Conservation (phyloP, 2,113 vertebrate genomes). For the Theristicus caerulescens region DNA sequence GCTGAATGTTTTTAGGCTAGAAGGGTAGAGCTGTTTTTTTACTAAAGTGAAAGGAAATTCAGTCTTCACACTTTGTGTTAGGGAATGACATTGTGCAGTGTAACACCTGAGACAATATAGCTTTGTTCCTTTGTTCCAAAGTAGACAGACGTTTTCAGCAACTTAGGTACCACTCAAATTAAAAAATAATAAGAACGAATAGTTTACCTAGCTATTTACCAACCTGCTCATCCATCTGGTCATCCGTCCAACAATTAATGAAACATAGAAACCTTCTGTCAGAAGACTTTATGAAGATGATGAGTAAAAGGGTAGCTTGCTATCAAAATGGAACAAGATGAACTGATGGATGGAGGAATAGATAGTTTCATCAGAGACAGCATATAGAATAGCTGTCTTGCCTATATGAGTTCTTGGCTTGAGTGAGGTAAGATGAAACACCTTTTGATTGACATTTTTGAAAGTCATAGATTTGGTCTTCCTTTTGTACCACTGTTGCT, state of each 20-base stretch:
- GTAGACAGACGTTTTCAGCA: background rate
- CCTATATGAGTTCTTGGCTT: background rate
- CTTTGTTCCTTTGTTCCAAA: background rate
- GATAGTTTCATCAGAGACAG: background rate
- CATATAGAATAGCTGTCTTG: background rate
- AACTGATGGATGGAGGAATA: background rate
- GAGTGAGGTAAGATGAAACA: background rate
- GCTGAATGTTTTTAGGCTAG: background rate
- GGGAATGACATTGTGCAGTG: background rate
- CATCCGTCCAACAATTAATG: conserved; percentile 41
- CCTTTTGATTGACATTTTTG: background rate
- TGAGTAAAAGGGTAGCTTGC: conserved; percentile 12
- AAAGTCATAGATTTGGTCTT: background rate
- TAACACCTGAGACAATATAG: background rate
- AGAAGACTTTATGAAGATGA: conserved; percentile 4
- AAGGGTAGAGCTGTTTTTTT: background rate
- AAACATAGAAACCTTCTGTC: conserved; percentile 3
- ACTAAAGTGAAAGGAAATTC: background rate
- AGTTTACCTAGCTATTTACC: background rate
- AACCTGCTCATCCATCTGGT: conserved; percentile 9
- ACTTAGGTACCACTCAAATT: background rate
- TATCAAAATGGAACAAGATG: conserved; percentile 4
- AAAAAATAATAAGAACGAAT: background rate
- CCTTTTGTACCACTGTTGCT: background rate
- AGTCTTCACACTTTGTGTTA: background rate